Conservation (phyloP, 2,888 invertebrate species). For the Subacronicta megacephala region DNA sequence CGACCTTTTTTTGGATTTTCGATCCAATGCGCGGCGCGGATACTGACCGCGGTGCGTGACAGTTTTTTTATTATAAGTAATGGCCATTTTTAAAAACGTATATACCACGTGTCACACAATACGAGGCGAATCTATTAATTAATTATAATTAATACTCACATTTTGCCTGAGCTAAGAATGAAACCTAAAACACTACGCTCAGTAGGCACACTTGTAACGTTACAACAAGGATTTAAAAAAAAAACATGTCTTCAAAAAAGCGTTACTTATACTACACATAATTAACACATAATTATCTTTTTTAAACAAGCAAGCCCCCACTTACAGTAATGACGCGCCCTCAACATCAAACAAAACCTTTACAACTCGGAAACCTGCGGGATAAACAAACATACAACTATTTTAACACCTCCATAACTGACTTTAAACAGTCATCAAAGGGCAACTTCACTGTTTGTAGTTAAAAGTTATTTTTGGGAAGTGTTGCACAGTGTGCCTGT, state of each 20-base stretch:
- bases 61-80: too few relatives aligned
- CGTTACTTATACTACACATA: constrained; percentile 17
- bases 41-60: too few relatives aligned
- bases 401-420: constrained; percentile 59
- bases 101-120: too few relatives aligned
- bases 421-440: constrained; percentile 52
- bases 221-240: neutral
- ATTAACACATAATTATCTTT: constrained; percentile 37
- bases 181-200: too few relatives aligned
- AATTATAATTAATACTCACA: too few relatives aligned
- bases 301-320: constrained; percentile 35
- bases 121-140: too few relatives aligned
- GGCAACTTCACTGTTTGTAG: constrained; percentile 58
- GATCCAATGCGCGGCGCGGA: too few relatives aligned
- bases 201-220: neutral
- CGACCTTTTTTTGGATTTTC: too few relatives aligned
- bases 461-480: constrained; percentile 61
- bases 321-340: constrained; percentile 28
- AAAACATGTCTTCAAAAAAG: constrained; percentile 9
- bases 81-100: too few relatives aligned
- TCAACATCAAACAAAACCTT: constrained; percentile 43
- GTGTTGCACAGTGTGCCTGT: constrained; percentile 24
- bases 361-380: constrained; percentile 35
- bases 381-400: constrained; percentile 53
- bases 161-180: too few relatives aligned